Percentiles rank a stretch among this genome's conserved stretches.
Evolutionary conservation across 2,888 invertebrate species (phyloP).

Genomic region (Parnassius glacialis): DNA sequence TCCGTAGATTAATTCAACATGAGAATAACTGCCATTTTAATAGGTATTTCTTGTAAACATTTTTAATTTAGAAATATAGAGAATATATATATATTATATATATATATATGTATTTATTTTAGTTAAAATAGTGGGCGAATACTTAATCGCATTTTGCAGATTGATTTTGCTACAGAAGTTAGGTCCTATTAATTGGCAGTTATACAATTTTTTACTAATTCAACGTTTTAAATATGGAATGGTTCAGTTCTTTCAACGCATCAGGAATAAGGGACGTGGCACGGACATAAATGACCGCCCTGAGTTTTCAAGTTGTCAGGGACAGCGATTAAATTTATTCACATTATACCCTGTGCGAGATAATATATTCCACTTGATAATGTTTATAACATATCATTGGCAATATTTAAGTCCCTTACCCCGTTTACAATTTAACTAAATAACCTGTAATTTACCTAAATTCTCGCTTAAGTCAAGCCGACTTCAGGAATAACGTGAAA

Average conservation of each 20-base stretch:
- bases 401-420: constrained; percentile 72
- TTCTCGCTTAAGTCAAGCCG: constrained; percentile 47
- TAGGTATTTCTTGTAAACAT: constrained; percentile 36
- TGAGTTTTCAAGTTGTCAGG: constrained; percentile 40
- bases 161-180: constrained; percentile 17
- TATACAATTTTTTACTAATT: constrained; percentile 59
- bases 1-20: constrained; percentile 59
- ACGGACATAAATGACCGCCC: constrained; percentile 53
- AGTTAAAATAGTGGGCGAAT: constrained; percentile 12
- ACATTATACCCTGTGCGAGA: constrained; percentile 77
- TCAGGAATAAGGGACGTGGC: constrained; percentile 73
- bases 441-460: constrained; percentile 57
- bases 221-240: constrained; percentile 63
- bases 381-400: constrained; percentile 70
- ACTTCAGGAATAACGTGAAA: constrained; percentile 41
- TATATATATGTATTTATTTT: constrained; percentile 1
- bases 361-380: constrained; percentile 69
- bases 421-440: constrained; percentile 66
- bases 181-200: constrained; percentile 64
- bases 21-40: constrained; percentile 65
- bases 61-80: constrained; percentile 25
- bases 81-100: neutral
- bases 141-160: constrained; percentile 5
- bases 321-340: constrained; percentile 60
- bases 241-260: constrained; percentile 71